Evolutionary conservation across 2,113 vertebrate species (phyloP).

Genomic region (Brienomyrus longianalis): DNA sequence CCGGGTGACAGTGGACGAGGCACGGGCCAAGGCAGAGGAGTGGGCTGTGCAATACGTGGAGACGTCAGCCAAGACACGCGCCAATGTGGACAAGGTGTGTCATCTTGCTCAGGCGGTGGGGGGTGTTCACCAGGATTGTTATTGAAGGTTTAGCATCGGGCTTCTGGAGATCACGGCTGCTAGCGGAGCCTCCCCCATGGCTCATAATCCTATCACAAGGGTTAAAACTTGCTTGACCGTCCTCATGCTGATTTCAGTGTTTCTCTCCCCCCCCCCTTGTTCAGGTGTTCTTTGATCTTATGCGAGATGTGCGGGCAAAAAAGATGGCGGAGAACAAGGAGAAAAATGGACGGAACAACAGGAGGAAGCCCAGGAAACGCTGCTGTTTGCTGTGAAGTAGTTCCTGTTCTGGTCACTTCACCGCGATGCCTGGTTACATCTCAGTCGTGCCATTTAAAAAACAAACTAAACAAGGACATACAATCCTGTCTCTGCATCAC

Average conservation of each 20-base stretch:
- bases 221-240: neutral
- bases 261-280: neutral
- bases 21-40: constrained; percentile 69
- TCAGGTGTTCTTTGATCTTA: constrained; percentile 83
- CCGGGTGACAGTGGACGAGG: constrained; percentile 79
- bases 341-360: constrained; percentile 92
- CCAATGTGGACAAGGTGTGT: constrained; percentile 92
- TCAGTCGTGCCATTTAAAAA: neutral
- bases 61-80: constrained; percentile 92
- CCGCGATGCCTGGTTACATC: neutral
- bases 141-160: neutral
- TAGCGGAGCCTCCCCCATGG: no score
- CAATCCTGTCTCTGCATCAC: constrained; percentile 11
- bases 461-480: constrained; percentile 19
- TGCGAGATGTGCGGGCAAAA: constrained; percentile 93
- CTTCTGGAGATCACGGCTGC: neutral
- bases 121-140: neutral
- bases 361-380: constrained; percentile 89
- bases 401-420: neutral
- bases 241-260: neutral
- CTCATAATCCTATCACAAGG: neutral
- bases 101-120: neutral
- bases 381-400: constrained; percentile 86
- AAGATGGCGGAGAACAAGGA: constrained; percentile 98
- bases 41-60: constrained; percentile 95